Evolutionary conservation across 2,113 vertebrate species (phyloP), one percentile per base, ranked within the genome.

Genomic region (Pelvicachromis taeniatus): DNA sequence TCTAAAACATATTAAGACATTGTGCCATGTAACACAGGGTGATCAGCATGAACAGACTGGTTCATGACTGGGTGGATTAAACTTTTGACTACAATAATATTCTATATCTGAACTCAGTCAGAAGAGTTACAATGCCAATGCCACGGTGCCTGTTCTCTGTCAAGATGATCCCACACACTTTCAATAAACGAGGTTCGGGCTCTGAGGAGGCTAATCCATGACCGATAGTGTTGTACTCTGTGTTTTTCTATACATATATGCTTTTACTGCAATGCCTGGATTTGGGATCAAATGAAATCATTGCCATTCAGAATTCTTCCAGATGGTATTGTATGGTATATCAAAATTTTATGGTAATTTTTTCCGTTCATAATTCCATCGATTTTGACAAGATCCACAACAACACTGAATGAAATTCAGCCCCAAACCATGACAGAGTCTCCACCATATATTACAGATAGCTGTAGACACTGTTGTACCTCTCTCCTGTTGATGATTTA

Each of bases 381-480:
- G 23, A 17, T 70, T 70, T 48, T 48, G 3, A 14, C 40, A 29
- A 11, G 23, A 26, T 29, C 65, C 13, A 10, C 65, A 73, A 48
- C 65, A 48, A 10, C 65, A 48, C 17, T 48, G 40, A 17, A 23
- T 73, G 40, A 70, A 45, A 70, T 70, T 42, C 65, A 70, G 21
- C 65, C 21, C 65, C 38, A 70, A 70, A 70, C 65, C 38, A 45
- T 45, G 65, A 29, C 21, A 73, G 65, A 4, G 0, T 23, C 40
- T 73, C 65, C 65, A 48, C 40, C 23, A 29, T 48, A 40, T 70
- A 48, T 70, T 70, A 70, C 21, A 70, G 38, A 70, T 45, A 21
- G 40, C 0, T 48, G 65, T 70, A 45, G 11, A 17, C 21, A 48
- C 9, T 70, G 40, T 4, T 70, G 14, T 17, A 14, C 40, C 1